These are phyloP conservation scores for Lanius ludovicianus DNA, from an alignment of 2,113 vertebrate species.

Conservation along the genomic window DNA sequence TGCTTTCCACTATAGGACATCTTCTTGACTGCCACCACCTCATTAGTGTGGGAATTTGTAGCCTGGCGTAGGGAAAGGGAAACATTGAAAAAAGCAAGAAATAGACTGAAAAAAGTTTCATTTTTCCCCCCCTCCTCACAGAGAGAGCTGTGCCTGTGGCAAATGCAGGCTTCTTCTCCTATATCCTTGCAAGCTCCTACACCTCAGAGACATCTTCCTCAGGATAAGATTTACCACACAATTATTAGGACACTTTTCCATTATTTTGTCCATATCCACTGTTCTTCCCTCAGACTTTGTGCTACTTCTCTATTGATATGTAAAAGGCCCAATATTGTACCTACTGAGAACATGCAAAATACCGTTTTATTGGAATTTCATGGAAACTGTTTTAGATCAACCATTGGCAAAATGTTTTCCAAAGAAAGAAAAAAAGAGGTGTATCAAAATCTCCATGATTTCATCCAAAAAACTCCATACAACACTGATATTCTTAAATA, in stretches of 20 bases:
- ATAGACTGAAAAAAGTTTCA: neutral
- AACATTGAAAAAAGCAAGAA: neutral
- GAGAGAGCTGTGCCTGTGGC: neutral
- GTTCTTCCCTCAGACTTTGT: neutral
- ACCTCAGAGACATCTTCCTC: neutral
- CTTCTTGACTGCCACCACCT: conserved; percentile 99
- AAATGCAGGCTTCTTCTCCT: neutral
- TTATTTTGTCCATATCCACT: neutral
- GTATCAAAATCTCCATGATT: neutral
- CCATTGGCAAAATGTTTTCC: neutral
- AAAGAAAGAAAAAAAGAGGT: neutral
- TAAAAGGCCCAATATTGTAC: neutral
- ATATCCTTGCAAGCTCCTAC: neutral
- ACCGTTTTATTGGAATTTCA: neutral
- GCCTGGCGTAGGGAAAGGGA: conserved; percentile 75
- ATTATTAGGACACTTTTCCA: neutral
- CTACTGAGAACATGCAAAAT: neutral
- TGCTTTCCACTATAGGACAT: conserved; percentile 99
- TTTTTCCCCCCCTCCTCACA: fast-evolving
- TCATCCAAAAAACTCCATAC: neutral
- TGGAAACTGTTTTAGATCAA: neutral
- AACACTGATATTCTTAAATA: neutral
- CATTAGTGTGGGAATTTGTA: conserved; percentile 92
- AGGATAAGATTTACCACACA: neutral
- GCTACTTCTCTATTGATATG: fast-evolving